phyloP scores from a whole-genome alignment of 1,140 invertebrate genomes.

The Papilio machaon region DNA sequence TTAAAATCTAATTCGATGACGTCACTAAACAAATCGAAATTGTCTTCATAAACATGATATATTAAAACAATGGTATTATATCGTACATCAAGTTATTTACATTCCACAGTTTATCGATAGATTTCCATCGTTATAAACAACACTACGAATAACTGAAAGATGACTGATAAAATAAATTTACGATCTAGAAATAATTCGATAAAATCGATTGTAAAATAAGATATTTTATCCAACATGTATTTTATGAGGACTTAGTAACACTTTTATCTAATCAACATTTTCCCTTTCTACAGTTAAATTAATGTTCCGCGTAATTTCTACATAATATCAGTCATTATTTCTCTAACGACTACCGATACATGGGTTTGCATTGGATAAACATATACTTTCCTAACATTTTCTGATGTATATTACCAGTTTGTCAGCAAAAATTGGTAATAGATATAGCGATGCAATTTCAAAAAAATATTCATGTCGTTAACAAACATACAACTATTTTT shows the following conservation, averaged over 20 bases:
- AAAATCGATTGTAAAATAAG: too few relatives aligned
- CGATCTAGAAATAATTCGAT: neutral
- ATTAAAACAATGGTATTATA: neutral
- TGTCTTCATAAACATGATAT: neutral
- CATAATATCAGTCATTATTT: neutral
- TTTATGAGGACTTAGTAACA: too few relatives aligned
- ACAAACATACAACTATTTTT: too few relatives aligned
- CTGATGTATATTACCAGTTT: neutral
- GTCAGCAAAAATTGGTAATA: too few relatives aligned
- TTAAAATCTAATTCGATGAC: neutral
- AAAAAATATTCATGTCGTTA: too few relatives aligned
- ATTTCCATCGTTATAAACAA: neutral
- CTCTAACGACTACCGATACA: neutral
- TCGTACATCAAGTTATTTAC: conserved; percentile 6
- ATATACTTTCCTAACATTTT: neutral
- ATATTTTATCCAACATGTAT: too few relatives aligned
- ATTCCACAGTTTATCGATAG: neutral
- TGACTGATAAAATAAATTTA: neutral
- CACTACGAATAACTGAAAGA: neutral
- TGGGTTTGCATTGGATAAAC: neutral
- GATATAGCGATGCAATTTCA: too few relatives aligned
- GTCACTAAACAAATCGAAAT: neutral
- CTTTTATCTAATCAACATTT: neutral
- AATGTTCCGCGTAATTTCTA: neutral
- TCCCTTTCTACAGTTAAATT: neutral